These are phyloP conservation scores for Brachyptera putata DNA, from an alignment of 2,888 invertebrate genomes.

Conservation along the genomic window DNA sequence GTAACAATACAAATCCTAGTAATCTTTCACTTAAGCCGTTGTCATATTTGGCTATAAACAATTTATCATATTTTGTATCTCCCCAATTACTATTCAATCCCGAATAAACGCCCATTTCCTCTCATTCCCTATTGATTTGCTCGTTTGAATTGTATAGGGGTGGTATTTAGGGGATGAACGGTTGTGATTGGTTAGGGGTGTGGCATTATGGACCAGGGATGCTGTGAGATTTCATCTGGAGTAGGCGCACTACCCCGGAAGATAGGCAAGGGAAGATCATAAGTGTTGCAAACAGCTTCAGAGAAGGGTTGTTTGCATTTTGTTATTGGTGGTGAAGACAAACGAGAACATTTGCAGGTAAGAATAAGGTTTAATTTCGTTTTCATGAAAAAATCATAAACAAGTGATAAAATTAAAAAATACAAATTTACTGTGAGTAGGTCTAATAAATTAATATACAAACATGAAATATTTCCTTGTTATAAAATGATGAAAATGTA, in stretches of 20 bases:
- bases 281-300: not conserved
- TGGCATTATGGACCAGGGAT: slow-evolving; percentile 15
- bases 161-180: not conserved
- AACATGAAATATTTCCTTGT: too few relatives aligned
- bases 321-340: too few relatives aligned
- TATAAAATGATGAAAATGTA: too few relatives aligned
- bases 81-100: slow-evolving; percentile 15
- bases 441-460: too few relatives aligned
- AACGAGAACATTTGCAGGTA: too few relatives aligned
- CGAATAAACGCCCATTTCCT: not conserved
- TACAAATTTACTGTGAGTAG: too few relatives aligned
- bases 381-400: too few relatives aligned
- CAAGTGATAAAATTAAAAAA: too few relatives aligned
- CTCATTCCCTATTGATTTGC: slow-evolving; percentile 3
- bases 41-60: slow-evolving; percentile 1
- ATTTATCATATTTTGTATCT: slow-evolving; percentile 5
- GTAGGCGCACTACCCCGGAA: not conserved
- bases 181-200: slow-evolving; percentile 18
- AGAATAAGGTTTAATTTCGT: too few relatives aligned
- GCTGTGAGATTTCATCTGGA: not conserved
- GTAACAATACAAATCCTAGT: slow-evolving; percentile 6
- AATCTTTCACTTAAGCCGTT: not conserved
- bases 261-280: not conserved
- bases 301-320: too few relatives aligned
- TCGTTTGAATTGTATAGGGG: not conserved